Percentiles rank a stretch among this genome's conserved stretches.
These are phyloP conservation scores for Netelia virgata DNA, from an alignment of 2,888 invertebrate species.

Conservation along the genomic window DNA sequence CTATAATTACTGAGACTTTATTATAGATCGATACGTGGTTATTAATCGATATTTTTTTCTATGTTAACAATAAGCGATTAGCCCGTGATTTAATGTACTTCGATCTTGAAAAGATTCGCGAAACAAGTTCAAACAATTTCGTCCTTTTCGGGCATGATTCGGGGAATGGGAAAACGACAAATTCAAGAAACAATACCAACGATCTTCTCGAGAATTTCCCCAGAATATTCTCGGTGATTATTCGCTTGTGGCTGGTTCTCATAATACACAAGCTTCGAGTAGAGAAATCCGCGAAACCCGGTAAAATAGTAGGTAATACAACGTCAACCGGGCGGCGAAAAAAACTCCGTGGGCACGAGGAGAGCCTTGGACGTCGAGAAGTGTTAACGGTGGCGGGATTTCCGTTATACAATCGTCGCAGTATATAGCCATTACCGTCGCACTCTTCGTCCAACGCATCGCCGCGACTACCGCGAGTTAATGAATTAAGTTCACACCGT, in stretches of 20 bases:
- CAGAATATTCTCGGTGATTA: not conserved
- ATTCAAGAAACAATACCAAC: too few relatives aligned
- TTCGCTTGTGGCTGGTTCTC: conserved; percentile 15
- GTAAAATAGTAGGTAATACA: conserved; percentile 49
- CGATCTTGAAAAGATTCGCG: too few relatives aligned
- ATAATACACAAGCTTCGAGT: conserved; percentile 4
- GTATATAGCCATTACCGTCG: conserved; percentile 52
- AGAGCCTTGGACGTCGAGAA: conserved; percentile 74
- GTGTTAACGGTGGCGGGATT: conserved; percentile 69
- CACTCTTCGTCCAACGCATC: conserved; percentile 33
- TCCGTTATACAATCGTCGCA: not conserved
- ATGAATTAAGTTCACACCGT: conserved; percentile 82
- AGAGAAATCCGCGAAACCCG: conserved; percentile 39
- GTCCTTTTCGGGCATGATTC: too few relatives aligned
- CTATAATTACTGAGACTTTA: too few relatives aligned
- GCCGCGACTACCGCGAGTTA: conserved; percentile 72
- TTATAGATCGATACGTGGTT: too few relatives aligned
- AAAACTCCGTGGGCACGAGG: conserved; percentile 5
- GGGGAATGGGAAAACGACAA: too few relatives aligned
- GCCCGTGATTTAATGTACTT: too few relatives aligned
- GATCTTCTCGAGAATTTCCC: too few relatives aligned
- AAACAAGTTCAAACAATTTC: too few relatives aligned
- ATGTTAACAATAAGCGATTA: too few relatives aligned
- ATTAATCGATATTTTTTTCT: too few relatives aligned
- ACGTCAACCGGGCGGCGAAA: conserved; percentile 6